These are phyloP conservation scores for Homalodisca vitripennis DNA, from an alignment of 1,140 invertebrate genomes.

Conservation along the genomic window DNA sequence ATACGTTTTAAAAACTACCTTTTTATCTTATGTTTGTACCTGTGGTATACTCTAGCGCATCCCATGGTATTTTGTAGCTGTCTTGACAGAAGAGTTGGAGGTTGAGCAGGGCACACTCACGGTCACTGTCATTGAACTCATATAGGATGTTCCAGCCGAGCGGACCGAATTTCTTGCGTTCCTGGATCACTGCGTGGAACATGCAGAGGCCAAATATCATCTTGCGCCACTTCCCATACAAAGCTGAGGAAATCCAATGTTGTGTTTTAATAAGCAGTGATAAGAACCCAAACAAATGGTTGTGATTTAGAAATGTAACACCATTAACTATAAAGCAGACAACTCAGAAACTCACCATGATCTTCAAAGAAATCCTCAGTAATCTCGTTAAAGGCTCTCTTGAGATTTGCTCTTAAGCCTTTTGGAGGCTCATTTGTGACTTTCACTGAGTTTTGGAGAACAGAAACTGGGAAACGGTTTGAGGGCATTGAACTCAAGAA, in stretches of 20 bases:
- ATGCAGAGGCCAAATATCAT: constrained; percentile 77
- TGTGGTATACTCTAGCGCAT: constrained; percentile 82
- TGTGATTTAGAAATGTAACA: too few relatives aligned
- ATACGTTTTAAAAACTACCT: too few relatives aligned
- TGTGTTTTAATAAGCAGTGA: too few relatives aligned
- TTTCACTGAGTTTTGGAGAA: constrained; percentile 90
- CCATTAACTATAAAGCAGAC: too few relatives aligned
- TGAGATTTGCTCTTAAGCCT: constrained; percentile 77
- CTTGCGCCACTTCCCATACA: constrained; percentile 69
- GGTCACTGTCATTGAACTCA: constrained; percentile 86
- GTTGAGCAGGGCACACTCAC: constrained; percentile 83
- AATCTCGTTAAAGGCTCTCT: constrained; percentile 76
- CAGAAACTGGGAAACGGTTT: constrained; percentile 82
- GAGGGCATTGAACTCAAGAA: constrained; percentile 87
- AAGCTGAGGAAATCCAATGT: constrained; percentile 49
- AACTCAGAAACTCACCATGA: constrained; percentile 66
- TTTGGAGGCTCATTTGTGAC: constrained; percentile 92
- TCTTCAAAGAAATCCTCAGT: constrained; percentile 77
- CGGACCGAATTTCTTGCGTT: constrained; percentile 87
- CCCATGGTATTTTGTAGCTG: constrained; percentile 69
- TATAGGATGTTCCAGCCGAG: constrained; percentile 90
- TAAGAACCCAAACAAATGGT: too few relatives aligned
- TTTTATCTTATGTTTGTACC: too few relatives aligned
- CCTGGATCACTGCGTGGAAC: constrained; percentile 85
- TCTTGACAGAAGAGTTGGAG: constrained; percentile 78